Evolutionary conservation across 2,888 invertebrate genomes (phyloP), one percentile per base, ranked within the genome.

Genomic region (Doris montereyensis): DNA sequence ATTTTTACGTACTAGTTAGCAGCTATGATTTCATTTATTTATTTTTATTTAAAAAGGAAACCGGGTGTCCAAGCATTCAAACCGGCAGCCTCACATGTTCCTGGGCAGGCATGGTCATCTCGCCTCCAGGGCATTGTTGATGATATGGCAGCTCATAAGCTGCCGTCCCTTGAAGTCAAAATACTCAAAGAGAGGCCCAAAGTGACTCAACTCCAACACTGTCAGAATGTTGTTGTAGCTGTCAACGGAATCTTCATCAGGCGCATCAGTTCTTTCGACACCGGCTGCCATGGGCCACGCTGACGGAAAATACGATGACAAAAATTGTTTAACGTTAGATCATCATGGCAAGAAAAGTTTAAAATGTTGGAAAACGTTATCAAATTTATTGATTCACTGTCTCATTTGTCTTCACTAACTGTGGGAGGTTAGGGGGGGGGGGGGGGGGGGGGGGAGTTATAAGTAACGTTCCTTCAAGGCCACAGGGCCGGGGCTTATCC

Each of bases 211-310:
- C 87, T 96, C 94, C 78, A 98, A 94, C 21, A 99, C 94, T 0
- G 95, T 96, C 68, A 98, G 93, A 17, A 97, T 94, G 91, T 98
- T 96, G 91, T 96, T 97, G 92, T 98, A 99, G 88, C 96, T 96
- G 90, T 98, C 97, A 1, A 98, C 94, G 0, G 99, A 68, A 99
- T 95, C 91, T 97, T 96, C 88, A 99, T 93, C 80, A 99, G 94
- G 88, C 97, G 95, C 88, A 96, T 95, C 82, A 99, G 93, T 90
- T 99, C 99, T 87, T 96, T 95, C 84, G 97, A 97, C 0, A 98
- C 97, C 5, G 88, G 78, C 88, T 89, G 13, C 88, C 88, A 82
- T 89, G 87, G 79, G 90, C 90, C 41, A 91, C 82, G 81, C 91
- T 91, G 87, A 2, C n/a, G n/a, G n/a, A n/a, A n/a, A n/a, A n/a